Base-by-base conservation (phyloP, 2,797 vertebrate species). In the Valencia hispanica region DNA sequence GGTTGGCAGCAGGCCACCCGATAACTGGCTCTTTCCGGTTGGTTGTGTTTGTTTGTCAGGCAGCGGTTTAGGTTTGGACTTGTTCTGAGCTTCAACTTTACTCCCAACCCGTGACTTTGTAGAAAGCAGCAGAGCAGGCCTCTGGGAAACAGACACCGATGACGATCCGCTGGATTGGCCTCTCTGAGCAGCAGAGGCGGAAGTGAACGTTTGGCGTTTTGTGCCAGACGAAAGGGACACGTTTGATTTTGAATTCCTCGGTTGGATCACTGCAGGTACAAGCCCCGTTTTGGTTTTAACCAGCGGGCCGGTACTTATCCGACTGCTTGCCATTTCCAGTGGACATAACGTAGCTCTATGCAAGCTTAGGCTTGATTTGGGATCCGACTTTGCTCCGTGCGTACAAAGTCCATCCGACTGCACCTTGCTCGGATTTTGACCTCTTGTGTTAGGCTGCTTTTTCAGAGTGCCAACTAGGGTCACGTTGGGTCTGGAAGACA, bases 281-380 rank as follows among this genome's bases (percentile, higher is more conserved):
- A 92, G 89, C 25, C 91, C 91, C 0, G 92, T 93, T 86, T 79
- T 92, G 1, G 93, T 94, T 79, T 84, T 90, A 36, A 92, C 84
- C 2, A 91, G 15, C 1, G 87, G 87, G 0, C 86, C 89, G 0
- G 91, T 70, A 61, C 89, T 93, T 39, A 92, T 76, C 45, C 90
- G 82, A 53, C 4, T 20, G 59, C 63, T 50, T 36, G 18, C 6
- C 0, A 75, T 34, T 17, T 41, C 79, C 0, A 0, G 0, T 0
- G 63, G 71, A 70, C 18, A 15, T 25, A 72, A 68, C 43, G 11
- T 15, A 25, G 72, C 9, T 20, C 47, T 51, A 15, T 68, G 74
- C 4, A 82, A 72, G 2, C 9, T 45, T 0, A 66, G 30, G 41
- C 20, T 65, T 2, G 77, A 57, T 68, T 48, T 83, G 45, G 7